phyloP scores from a whole-genome alignment of 2,797 vertebrate species.

The Arrhamphus sclerolepis region DNA sequence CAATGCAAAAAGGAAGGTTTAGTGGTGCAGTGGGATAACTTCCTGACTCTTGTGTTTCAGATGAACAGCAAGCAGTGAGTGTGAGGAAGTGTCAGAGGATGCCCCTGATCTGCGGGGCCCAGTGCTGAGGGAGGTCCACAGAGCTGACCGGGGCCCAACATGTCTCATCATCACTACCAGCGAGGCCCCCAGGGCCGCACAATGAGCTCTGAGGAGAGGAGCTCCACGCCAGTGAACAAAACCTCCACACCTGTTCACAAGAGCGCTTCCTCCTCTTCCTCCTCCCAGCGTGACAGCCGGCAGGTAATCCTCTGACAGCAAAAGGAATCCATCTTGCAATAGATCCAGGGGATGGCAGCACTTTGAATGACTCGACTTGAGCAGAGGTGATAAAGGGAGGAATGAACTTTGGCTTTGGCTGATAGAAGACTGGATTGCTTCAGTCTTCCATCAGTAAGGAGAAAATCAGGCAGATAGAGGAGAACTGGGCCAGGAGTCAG shows the following conservation, averaged over 20 bases:
- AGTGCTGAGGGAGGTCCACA: conserved; percentile 67
- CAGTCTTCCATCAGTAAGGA: too few relatives aligned
- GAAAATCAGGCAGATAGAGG: too few relatives aligned
- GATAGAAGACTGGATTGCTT: too few relatives aligned
- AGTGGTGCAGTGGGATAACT: conserved; percentile 9
- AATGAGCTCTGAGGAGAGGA: conserved; percentile 94
- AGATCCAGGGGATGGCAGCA: conserved; percentile 14
- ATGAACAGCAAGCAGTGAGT: conserved; percentile 56
- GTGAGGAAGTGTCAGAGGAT: conserved; percentile 61
- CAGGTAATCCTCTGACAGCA: conserved; percentile 84
- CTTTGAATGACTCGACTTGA: conserved; percentile 26
- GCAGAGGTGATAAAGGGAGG: conserved; percentile 2
- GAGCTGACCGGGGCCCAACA: conserved; percentile 54
- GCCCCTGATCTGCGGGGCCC: conserved; percentile 45
- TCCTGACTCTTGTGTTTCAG: conserved; percentile 61
- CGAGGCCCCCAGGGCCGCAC: conserved; percentile 80
- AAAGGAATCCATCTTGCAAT: conserved; percentile 7
- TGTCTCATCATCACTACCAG: conserved; percentile 80
- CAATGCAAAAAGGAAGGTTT: conserved; percentile 13
- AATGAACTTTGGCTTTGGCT: conserved; percentile 3
- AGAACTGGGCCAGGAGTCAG: too few relatives aligned
- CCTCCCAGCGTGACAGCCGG: conserved; percentile 93
- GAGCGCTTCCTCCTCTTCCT: conserved; percentile 92
- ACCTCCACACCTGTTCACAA: conserved; percentile 92
- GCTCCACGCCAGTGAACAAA: conserved; percentile 86